A percentile compares a stretch with the other conserved stretches of the same genome.
phyloP scores from a whole-genome alignment of 1,140 invertebrate genomes.

The Trichomalopsis sarcophagae region DNA sequence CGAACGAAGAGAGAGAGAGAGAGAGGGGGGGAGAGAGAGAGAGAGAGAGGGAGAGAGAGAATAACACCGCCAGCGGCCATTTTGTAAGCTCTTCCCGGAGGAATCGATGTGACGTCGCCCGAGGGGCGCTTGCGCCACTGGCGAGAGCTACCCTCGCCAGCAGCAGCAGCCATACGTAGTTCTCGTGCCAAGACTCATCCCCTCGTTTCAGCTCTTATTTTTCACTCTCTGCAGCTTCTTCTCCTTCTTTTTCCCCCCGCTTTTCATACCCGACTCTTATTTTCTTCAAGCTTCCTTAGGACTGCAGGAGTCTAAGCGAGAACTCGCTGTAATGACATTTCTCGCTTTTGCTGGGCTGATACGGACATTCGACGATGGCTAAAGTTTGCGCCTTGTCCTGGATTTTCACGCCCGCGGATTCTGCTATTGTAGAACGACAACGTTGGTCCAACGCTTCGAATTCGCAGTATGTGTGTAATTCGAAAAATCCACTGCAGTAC shows the following conservation, averaged over 20 bases:
- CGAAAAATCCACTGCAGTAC: too few relatives aligned
- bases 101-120: constrained; percentile 75
- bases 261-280: neutral
- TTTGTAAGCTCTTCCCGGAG: constrained; percentile 75
- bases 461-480: too few relatives aligned
- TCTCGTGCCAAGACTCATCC: constrained; percentile 31
- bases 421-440: too few relatives aligned
- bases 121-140: constrained; percentile 74
- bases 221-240: constrained; percentile 48
- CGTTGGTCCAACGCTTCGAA: too few relatives aligned
- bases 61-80: constrained; percentile 70
- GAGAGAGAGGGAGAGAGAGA: constrained; percentile 24
- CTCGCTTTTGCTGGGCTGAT: too few relatives aligned
- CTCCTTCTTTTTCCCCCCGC: constrained; percentile 49
- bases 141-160: constrained; percentile 58
- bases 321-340: neutral
- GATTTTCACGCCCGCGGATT: too few relatives aligned
- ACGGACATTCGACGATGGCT: too few relatives aligned
- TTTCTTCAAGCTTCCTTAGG: constrained; percentile 9
- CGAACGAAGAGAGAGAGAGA: neutral
- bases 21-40: constrained; percentile 31
- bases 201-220: constrained; percentile 35
- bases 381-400: too few relatives aligned
- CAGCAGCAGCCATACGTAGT: constrained; percentile 54
- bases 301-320: too few relatives aligned